phyloP scores from a whole-genome alignment of 2,888 invertebrate species.

The Leptinotarsa rubiginosa region DNA sequence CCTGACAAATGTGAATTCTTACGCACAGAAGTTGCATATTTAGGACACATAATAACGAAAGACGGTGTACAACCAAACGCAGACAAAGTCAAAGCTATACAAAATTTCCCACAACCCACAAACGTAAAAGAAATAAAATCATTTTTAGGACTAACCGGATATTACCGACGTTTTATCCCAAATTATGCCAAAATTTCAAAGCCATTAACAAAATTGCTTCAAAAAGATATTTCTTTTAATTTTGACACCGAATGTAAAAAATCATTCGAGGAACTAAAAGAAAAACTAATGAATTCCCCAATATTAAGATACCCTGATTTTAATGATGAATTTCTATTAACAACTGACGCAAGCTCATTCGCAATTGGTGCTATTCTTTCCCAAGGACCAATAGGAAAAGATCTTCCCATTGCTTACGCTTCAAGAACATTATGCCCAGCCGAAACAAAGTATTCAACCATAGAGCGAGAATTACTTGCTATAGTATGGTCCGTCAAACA shows the following conservation, averaged over 20 bases:
- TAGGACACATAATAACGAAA: slow-evolving; percentile 45
- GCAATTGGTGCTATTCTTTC: no score
- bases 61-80: slow-evolving; percentile 44
- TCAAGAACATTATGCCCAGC: no score
- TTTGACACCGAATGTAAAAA: slow-evolving; percentile 29
- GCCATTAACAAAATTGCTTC: slow-evolving; percentile 44
- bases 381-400: no score
- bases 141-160: slow-evolving; percentile 46
- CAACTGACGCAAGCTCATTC: slow-evolving; percentile 26
- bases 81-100: slow-evolving; percentile 36
- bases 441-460: no score
- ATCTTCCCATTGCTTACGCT: no score
- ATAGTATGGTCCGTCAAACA: no score
- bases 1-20: slow-evolving; percentile 45
- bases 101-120: slow-evolving; percentile 36
- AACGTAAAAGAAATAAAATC: slow-evolving; percentile 44
- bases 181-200: slow-evolving; percentile 42
- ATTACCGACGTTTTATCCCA: slow-evolving; percentile 40
- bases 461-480: no score
- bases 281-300: neutral
- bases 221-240: slow-evolving; percentile 35
- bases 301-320: slow-evolving; percentile 33
- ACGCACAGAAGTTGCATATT: slow-evolving; percentile 42
- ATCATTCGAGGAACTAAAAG: slow-evolving; percentile 46
- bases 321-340: slow-evolving; percentile 27